These are phyloP conservation scores for Urocitellus parryii DNA, from an alignment of 2,113 vertebrate genomes.

Conservation along the genomic window DNA sequence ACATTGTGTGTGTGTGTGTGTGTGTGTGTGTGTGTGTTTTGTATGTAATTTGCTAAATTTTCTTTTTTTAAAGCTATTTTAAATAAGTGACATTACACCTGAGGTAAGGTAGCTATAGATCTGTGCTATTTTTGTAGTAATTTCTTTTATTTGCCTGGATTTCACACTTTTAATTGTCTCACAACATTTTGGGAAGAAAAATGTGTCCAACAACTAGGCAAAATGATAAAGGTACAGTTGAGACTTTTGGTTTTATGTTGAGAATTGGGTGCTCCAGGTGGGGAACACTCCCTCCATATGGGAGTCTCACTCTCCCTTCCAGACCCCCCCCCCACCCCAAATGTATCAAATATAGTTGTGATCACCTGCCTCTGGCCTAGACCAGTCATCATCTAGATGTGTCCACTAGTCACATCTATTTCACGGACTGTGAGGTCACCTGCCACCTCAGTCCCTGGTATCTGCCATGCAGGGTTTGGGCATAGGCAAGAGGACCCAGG, in stretches of 20 bases:
- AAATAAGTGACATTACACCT: neutral
- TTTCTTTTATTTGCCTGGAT: slow-evolving; percentile 5
- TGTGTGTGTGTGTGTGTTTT: neutral
- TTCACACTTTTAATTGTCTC: neutral
- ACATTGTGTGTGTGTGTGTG: neutral
- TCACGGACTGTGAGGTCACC: neutral
- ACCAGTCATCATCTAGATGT: neutral
- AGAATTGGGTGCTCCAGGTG: neutral
- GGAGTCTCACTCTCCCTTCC: neutral
- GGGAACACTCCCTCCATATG: neutral
- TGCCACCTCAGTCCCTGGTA: neutral
- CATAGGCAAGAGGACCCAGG: neutral
- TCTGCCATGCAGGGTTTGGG: rapidly evolving
- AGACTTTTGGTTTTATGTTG: neutral
- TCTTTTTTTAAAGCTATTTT: neutral
- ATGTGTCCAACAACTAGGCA: neutral
- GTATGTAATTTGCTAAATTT: neutral
- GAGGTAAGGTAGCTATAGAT: neutral
- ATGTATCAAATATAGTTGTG: rapidly evolving
- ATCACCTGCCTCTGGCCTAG: neutral
- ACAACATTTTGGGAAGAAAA: neutral
- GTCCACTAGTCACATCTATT: neutral
- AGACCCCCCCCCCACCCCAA: rapidly evolving
- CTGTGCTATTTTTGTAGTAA: neutral
- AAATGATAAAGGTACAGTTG: neutral